Conservation (phyloP, 2,113 vertebrate species). For the Pleuronectes platessa region DNA sequence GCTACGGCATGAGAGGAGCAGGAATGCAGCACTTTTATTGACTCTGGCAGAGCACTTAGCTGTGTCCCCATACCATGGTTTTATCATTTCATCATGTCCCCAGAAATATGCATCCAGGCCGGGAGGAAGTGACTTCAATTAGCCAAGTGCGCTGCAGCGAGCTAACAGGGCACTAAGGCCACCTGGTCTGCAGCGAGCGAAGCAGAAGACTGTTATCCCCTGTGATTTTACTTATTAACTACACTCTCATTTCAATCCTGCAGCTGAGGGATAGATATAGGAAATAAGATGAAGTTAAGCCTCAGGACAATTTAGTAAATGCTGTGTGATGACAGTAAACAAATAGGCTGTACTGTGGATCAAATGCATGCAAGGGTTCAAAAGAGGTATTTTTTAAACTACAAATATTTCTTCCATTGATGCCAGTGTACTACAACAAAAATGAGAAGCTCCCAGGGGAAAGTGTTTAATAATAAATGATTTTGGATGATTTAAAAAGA, state of each 20-base stretch:
- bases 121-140: conserved; percentile 40
- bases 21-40: conserved; percentile 59
- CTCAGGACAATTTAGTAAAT: background rate
- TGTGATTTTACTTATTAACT: conserved; percentile 39
- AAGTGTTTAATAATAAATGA: no score
- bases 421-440: no score
- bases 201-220: conserved; percentile 10
- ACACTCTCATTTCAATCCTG: conserved; percentile 16
- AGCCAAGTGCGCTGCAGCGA: conserved; percentile 11
- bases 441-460: no score
- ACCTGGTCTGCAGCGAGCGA: conserved; percentile 20
- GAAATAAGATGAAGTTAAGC: background rate
- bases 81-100: conserved; percentile 47
- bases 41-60: conserved; percentile 34
- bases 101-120: conserved; percentile 44
- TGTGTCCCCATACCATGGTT: background rate
- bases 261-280: conserved; percentile 7
- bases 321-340: background rate
- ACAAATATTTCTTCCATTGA: no score
- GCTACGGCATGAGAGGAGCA: conserved; percentile 7
- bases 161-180: conserved; percentile 22
- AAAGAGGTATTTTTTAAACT: background rate
- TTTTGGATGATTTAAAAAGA: no score
- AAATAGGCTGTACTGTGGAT: background rate
- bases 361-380: background rate